Conservation (phyloP, 2,797 vertebrate genomes). For the Clangula hyemalis region DNA sequence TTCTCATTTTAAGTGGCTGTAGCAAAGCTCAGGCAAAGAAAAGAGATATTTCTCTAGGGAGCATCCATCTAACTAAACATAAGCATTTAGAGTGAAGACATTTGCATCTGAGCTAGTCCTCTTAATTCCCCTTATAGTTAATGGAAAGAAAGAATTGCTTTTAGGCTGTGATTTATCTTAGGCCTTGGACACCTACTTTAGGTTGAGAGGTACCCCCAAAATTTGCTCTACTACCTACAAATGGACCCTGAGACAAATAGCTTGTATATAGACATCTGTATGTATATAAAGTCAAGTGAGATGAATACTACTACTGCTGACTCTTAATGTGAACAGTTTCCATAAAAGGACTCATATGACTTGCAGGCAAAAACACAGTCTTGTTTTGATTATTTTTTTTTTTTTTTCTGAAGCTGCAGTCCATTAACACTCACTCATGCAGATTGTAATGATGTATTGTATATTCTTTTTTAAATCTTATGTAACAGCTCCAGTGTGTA, state of each 20-base stretch:
- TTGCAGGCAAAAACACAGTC: slow-evolving; percentile 30
- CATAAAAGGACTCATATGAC: background rate
- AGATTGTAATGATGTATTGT: slow-evolving; percentile 30
- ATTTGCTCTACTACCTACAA: background rate
- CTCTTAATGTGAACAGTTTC: slow-evolving; percentile 1
- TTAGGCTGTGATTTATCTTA: background rate
- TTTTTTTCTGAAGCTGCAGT: slow-evolving; percentile 31
- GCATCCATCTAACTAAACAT: background rate
- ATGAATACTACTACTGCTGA: background rate
- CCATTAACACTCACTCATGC: slow-evolving; percentile 34
- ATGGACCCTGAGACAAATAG: background rate
- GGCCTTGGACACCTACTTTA: background rate
- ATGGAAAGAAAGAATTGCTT: background rate
- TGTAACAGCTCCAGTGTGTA: slow-evolving; percentile 25
- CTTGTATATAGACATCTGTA: background rate
- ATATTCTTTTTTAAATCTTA: slow-evolving; percentile 29
- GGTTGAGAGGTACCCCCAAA: background rate
- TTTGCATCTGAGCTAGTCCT: background rate
- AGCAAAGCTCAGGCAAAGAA: background rate
- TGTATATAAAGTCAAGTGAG: background rate
- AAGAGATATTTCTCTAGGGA: background rate
- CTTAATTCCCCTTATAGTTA: background rate
- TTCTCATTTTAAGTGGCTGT: background rate
- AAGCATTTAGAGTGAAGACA: background rate
- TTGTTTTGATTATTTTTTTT: slow-evolving; percentile 44